These are phyloP conservation scores for Psylliodes chrysocephalus DNA, from an alignment of 2,888 invertebrate species.

Conservation along the genomic window DNA sequence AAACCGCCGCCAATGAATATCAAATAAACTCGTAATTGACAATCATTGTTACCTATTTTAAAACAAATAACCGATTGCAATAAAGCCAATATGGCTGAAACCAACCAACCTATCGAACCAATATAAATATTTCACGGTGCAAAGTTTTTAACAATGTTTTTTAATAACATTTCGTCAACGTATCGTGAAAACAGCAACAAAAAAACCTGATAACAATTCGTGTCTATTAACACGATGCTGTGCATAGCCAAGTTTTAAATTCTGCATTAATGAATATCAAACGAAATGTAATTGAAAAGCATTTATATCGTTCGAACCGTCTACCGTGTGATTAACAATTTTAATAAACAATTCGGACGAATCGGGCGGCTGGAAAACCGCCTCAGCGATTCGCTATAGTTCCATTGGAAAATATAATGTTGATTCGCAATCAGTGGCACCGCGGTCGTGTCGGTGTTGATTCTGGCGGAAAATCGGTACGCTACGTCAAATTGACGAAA, in stretches of 20 bases:
- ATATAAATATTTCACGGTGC: too few relatives aligned
- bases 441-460: conserved; percentile 3
- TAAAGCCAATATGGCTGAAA: too few relatives aligned
- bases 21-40: too few relatives aligned
- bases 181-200: conserved; percentile 38
- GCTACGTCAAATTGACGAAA: conserved; percentile 22
- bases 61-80: too few relatives aligned
- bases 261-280: conserved; percentile 42
- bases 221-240: conserved; percentile 42
- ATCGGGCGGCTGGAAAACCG: conserved; percentile 1
- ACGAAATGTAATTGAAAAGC: conserved; percentile 40
- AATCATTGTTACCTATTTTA: too few relatives aligned
- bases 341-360: conserved; percentile 23
- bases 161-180: background rate
- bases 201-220: conserved; percentile 45
- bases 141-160: conserved; percentile 3
- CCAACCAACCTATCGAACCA: too few relatives aligned
- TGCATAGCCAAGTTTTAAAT: conserved; percentile 38
- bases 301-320: conserved; percentile 32
- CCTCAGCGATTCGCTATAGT: background rate
- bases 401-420: conserved; percentile 10
- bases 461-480: conserved; percentile 9
- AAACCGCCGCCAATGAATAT: too few relatives aligned
- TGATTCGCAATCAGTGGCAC: conserved; percentile 6
- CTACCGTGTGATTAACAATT: conserved; percentile 31